Percentiles rank a stretch among this genome's conserved stretches.
Evolutionary conservation across 2,113 vertebrate genomes (phyloP).

Genomic region (Antigone vipio): DNA sequence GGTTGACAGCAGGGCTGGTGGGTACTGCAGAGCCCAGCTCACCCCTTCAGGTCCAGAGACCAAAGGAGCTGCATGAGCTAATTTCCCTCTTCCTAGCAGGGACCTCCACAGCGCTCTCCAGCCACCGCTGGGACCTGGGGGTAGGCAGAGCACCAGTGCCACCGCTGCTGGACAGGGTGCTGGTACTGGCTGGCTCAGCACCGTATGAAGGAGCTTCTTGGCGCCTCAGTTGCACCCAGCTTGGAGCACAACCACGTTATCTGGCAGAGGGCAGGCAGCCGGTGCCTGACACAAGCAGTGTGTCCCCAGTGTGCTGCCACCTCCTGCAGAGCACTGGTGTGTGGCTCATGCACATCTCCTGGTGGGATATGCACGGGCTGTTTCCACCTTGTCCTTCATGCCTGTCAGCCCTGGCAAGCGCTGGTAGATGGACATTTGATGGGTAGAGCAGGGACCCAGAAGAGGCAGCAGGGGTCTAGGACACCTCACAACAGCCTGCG

Average conservation of each 20-base stretch:
- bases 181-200: background rate
- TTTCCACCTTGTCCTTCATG: background rate
- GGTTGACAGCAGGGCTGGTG: background rate
- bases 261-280: background rate
- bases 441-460: background rate
- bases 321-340: background rate
- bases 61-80: rapidly evolving
- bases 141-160: background rate
- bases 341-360: background rate
- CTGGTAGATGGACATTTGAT: background rate
- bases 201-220: background rate
- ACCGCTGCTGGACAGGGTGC: background rate
- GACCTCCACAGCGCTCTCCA: rapidly evolving
- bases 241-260: background rate
- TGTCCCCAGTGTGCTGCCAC: background rate
- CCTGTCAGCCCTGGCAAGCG: background rate
- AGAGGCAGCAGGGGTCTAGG: background rate
- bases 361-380: background rate
- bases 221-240: background rate
- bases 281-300: background rate
- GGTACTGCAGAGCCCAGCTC: background rate
- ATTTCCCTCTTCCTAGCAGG: background rate
- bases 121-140: rapidly evolving
- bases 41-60: rapidly evolving
- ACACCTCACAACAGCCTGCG: background rate